A percentile compares a stretch with the other conserved stretches of the same genome.
Conservation (phyloP, 2,113 vertebrate genomes). For the Grammomys dolichurus region DNA sequence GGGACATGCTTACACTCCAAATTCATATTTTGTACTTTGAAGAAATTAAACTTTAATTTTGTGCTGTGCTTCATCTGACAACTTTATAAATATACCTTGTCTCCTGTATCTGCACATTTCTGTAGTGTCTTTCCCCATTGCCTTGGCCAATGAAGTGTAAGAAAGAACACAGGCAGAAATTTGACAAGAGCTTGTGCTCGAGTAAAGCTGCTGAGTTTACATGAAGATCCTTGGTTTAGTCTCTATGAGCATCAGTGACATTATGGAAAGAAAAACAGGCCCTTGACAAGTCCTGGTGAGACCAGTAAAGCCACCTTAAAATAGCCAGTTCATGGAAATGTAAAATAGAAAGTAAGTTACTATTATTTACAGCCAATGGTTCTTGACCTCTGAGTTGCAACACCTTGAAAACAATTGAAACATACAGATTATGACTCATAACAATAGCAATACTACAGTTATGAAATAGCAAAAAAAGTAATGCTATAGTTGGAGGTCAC, state of each 20-base stretch:
- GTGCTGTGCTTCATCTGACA: background rate
- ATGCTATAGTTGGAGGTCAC: no score
- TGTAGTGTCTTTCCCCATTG: background rate
- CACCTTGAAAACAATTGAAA: no score
- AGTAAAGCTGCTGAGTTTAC: background rate
- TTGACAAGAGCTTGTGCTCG: background rate
- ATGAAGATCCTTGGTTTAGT: background rate
- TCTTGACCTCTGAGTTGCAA: no score
- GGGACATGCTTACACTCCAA: background rate
- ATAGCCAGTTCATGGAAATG: background rate
- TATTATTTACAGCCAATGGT: background rate
- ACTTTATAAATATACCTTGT: background rate
- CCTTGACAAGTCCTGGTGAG: background rate
- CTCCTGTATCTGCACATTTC: background rate
- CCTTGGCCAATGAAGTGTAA: slow-evolving; percentile 15
- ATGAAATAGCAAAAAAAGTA: no score
- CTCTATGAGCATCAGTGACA: background rate
- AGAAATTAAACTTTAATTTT: slow-evolving; percentile 8
- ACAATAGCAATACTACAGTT: no score
- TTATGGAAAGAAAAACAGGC: background rate
- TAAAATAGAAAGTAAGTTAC: background rate
- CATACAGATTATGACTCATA: no score
- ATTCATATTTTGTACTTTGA: background rate
- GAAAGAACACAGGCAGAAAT: background rate
- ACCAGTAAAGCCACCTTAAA: background rate